Percentiles rank a stretch among this genome's conserved stretches.
phyloP scores from a whole-genome alignment of 2,888 invertebrate genomes.

The Sinohyriopsis cumingii region DNA sequence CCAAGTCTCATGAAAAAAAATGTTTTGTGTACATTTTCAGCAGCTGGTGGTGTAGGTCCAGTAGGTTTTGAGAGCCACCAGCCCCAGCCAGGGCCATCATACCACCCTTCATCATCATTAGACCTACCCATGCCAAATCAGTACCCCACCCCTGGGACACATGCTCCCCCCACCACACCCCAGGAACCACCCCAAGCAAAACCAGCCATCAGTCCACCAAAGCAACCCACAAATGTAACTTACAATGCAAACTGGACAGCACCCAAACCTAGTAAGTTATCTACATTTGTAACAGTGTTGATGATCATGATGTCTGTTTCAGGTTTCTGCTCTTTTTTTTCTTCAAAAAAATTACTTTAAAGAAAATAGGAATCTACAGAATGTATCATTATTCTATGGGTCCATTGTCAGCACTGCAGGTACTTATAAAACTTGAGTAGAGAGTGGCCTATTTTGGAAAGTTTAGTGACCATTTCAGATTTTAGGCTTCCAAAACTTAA shows the following conservation, averaged over 20 bases:
- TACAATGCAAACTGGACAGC: constrained; percentile 49
- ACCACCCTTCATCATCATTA: background rate
- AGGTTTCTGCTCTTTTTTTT: too few species aligned
- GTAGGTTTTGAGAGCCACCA: constrained; percentile 27
- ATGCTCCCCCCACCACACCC: constrained; percentile 53
- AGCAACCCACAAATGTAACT: constrained; percentile 9
- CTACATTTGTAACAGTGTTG: background rate
- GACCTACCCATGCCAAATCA: constrained; percentile 12
- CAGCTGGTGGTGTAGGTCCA: constrained; percentile 8
- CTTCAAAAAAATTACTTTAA: too few species aligned
- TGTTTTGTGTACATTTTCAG: background rate
- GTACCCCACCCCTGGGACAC: constrained; percentile 35
- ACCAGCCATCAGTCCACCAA: constrained; percentile 26
- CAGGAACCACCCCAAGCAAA: constrained; percentile 32
- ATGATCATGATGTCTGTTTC: too few species aligned
- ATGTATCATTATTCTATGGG: too few species aligned
- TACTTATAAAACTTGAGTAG: too few species aligned
- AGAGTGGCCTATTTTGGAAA: too few species aligned
- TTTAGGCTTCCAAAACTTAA: too few species aligned
- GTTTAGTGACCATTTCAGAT: too few species aligned
- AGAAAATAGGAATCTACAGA: too few species aligned
- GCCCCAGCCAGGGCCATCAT: constrained; percentile 16
- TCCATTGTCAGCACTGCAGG: too few species aligned
- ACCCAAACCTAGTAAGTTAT: constrained; percentile 52
- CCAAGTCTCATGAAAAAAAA: too few species aligned